Conservation (phyloP, 2,888 invertebrate genomes). For the Epinotia bilunana region DNA sequence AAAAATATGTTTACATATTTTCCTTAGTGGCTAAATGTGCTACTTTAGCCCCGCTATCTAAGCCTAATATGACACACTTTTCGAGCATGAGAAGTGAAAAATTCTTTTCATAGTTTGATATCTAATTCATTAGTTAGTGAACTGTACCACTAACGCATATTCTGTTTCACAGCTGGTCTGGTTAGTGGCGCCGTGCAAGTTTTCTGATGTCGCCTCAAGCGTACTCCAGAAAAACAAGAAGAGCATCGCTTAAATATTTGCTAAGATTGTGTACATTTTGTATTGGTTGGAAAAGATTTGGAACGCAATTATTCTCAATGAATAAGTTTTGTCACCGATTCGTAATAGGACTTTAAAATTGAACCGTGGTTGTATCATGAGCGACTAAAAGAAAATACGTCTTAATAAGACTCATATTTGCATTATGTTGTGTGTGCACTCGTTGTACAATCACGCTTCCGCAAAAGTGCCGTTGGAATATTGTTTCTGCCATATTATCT, state of each 20-base stretch:
- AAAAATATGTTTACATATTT: too few species aligned
- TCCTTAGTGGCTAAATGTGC: too few species aligned
- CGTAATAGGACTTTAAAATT: slow-evolving; percentile 4
- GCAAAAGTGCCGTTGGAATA: slow-evolving; percentile 21
- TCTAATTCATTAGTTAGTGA: neutral
- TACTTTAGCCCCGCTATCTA: too few species aligned
- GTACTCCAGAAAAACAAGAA: slow-evolving; percentile 45
- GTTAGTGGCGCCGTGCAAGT: slow-evolving; percentile 38
- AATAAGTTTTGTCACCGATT: slow-evolving; percentile 21
- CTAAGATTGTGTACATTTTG: slow-evolving; percentile 44
- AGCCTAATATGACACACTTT: too few species aligned
- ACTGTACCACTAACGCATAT: neutral
- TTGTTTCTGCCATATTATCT: slow-evolving; percentile 42
- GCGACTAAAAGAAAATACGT: neutral
- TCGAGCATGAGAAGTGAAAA: too few species aligned
- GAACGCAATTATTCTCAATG: slow-evolving; percentile 30
- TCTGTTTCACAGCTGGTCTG: slow-evolving; percentile 49
- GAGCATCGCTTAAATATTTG: slow-evolving; percentile 36
- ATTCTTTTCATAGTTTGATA: neutral
- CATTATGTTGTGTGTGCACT: neutral
- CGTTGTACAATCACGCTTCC: slow-evolving; percentile 17
- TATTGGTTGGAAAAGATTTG: slow-evolving; percentile 20
- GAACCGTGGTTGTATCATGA: slow-evolving; percentile 13
- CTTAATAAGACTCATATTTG: neutral
- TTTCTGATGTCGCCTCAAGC: slow-evolving; percentile 47